A percentile compares a stretch with the other conserved stretches of the same genome.
Conservation (phyloP, 2,888 invertebrate genomes). For the Ophioninae sp. region DNA sequence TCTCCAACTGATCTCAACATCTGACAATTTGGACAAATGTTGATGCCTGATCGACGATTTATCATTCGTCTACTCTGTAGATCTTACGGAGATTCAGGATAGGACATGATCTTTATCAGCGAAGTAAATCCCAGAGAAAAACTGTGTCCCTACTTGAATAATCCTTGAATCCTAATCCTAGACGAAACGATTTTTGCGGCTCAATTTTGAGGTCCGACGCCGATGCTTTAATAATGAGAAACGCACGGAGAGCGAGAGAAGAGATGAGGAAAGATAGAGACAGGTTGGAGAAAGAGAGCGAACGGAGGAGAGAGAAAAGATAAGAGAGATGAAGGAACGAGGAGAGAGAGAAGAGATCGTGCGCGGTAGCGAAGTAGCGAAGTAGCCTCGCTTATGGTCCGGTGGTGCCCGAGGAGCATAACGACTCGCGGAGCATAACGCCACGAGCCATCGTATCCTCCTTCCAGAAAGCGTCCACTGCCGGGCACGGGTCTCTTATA, state of each 20-base stretch:
- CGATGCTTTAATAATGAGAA: conserved; percentile 79
- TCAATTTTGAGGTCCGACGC: conserved; percentile 73
- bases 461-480: conserved; percentile 74
- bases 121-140: too few species aligned
- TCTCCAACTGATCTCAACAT: too few species aligned
- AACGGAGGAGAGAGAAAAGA: conserved; percentile 65
- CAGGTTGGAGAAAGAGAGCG: conserved; percentile 40
- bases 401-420: conserved; percentile 80
- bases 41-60: too few species aligned
- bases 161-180: too few species aligned
- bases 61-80: too few species aligned
- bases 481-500: conserved; percentile 61
- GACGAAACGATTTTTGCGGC: conserved; percentile 53
- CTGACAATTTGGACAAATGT: too few species aligned
- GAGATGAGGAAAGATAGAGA: conserved; percentile 20
- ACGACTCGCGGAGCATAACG: conserved; percentile 80
- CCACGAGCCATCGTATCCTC: conserved; percentile 81
- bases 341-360: conserved; percentile 63
- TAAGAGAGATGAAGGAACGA: conserved; percentile 62
- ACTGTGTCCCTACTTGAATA: too few species aligned
- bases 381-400: conserved; percentile 80
- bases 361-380: conserved; percentile 70
- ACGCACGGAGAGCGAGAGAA: conserved; percentile 62
- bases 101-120: too few species aligned
- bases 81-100: too few species aligned